Evolutionary conservation across 2,113 vertebrate species (phyloP), one percentile per base, ranked within the genome.

Genomic region (Malurus melanocephalus): DNA sequence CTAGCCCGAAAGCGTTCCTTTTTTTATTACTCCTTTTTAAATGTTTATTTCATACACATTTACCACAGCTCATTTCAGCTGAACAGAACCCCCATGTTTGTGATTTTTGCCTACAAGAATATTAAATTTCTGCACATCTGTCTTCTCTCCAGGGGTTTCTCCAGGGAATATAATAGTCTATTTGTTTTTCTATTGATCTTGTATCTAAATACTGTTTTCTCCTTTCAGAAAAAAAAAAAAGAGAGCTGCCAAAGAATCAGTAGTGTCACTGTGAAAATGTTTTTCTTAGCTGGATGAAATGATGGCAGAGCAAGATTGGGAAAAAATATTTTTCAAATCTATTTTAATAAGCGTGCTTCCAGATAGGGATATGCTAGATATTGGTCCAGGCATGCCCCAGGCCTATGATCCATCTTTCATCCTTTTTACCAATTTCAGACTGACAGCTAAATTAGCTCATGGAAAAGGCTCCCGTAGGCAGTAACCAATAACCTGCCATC

Each of bases 371-470:
- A 91, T 11, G 68, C 82, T 69, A 92, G 71, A 85, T 81, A 93
- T 79, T 57, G 38, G 89, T 81, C 89, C 84, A 94, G 92, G 93
- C 92, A 93, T 80, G 95, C 96, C 95, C 64, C 74, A 72, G 95
- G 97, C 95, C 94, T 74, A 72, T 73, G 92, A 96, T 96, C 95
- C 87, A 94, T 97, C 95, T 97, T 95, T 93, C 92, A 92, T 88
- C 88, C 94, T 84, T 92, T 92, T 96, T 94, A 86, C 92, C 95
- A 94, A 94, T 95, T 96, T 85, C 91, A 96, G 94, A 96, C 87
- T 96, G 96, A 97, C 97, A 97, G 96, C 92, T 97, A 94, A 97
- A 96, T 97, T 96, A 96, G 94, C 88, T 93, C 94, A 87, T 83
- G 95, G 94, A 95, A 96, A 93, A 95, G 85, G 83, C 84, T 97